Evolutionary conservation across 1,140 invertebrate genomes (phyloP), one percentile per base, ranked within the genome.

Genomic region (Macrobrachium rosenbergii): DNA sequence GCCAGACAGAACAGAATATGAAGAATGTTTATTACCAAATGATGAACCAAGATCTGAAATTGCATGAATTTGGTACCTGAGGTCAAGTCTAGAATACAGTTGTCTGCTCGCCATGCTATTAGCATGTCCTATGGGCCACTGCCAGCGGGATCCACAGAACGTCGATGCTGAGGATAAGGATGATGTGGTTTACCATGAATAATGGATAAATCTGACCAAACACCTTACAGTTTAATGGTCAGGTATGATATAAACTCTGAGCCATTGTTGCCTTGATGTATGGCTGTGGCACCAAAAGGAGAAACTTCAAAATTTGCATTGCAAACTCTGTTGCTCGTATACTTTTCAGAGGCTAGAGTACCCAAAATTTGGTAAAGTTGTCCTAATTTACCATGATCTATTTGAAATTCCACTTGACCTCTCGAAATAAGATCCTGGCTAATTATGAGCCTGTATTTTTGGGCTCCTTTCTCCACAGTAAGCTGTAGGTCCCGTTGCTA

Each of bases 351-450:
- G 82, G 45, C n/a, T 28, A 72, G 58, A 83, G 82, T 76, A 75
- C 45, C 59, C 69, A 83, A 37, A 73, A 83, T 62, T 75, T 83
- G 63, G 8, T 72, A 58, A 52, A 59, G 52, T 82, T 37, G 23
- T 83, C 82, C 82, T 75, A 72, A 76, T 83, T 60, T 76, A 75
- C 82, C 52, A 83, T 75, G 82, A 83, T 83, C 82, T 69, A 83
- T 28, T 83, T 73, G 69, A 83, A 75, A 28, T 52, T 28, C 23
- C 58, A 69, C n/a, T 75, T 67, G n/a, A 23, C 82, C 67, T n/a
- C n/a, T n/a, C n/a, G n/a, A n/a, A n/a, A n/a, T n/a, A n/a, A n/a
- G 3, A 3, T 37, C 28, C 28, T 37, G 28, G 28, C 28, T 37
- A 37, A 37, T 37, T 37, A 37, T 37, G 28, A 37, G 3, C 28